Base-by-base conservation (phyloP, 2,888 invertebrate species). In the Asteroscopus sphinx region DNA sequence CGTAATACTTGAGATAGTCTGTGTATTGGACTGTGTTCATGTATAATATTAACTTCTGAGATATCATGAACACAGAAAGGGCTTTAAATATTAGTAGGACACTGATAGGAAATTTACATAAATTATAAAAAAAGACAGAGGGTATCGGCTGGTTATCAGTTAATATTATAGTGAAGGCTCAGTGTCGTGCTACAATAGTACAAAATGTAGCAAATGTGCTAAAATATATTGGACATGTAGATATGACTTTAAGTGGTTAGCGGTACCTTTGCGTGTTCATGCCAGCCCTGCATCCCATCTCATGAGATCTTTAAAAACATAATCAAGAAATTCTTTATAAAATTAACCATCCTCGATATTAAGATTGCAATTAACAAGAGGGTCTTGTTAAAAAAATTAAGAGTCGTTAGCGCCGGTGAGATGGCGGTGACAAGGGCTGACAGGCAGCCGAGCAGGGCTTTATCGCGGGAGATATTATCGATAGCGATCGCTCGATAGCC, bases 291-390 rank as follows among this genome's bases (percentile, higher is more conserved):
- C 54, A 28, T 44, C 69, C 35, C 54, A 54, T 48, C 54, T 45
- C 48, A 35, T 41, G 37, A 53, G 26, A 48, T 48, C 39, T 48
- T 61, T 32, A 51, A 39, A 47, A 51, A 63, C 32, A 44, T 45
- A 48, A 65, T 48, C 40, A 53, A 68, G 47, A 47, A 45, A 45
- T 33, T 64, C 26, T 52, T 63, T 36, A 56, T 17, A 30, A 67
- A 71, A 65, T 53, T 49, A 65, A 49, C 40, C 40, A 39, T 40
- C 6, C 25, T 51, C 21, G 40, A 41, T 68, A 58, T 58, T 64
- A 65, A 70, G 58, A 61, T 61, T 60, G 75, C 59, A 74, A 68
- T 72, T 73, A 73, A 76, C 76, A 54, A 57, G 45, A 57, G 42
- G 26, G 45, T 45, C 37, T 58, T 52, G 63, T 46, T 42, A 42